Evolutionary conservation across 2,113 vertebrate species (phyloP).

Genomic region (Otis tarda): DNA sequence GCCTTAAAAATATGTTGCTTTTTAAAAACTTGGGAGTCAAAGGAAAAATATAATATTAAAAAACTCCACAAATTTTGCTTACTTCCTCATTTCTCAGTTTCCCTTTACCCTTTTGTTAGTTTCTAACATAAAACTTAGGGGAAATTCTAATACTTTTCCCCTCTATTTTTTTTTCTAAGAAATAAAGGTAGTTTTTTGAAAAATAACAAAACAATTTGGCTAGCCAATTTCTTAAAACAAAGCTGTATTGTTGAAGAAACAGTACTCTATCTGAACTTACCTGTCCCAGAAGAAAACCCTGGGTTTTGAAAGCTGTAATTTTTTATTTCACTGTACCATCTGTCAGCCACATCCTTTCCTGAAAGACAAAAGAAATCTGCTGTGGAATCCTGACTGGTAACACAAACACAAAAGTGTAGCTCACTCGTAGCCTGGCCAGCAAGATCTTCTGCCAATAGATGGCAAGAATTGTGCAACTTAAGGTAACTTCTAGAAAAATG

Average conservation of each 20-base stretch:
- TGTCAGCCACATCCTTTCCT: constrained; percentile 94
- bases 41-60: not conserved
- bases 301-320: constrained; percentile 93
- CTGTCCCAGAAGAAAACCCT: constrained; percentile 93
- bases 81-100: not conserved
- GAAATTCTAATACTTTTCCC: not conserved
- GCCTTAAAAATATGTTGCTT: not conserved
- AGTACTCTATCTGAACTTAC: constrained; percentile 71
- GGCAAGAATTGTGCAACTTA: not conserved
- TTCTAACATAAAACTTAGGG: not conserved
- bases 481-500: not conserved
- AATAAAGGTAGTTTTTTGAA: not conserved
- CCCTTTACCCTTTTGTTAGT: not conserved
- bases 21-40: not conserved
- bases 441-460: not conserved
- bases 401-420: not conserved
- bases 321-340: constrained; percentile 97
- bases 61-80: not conserved
- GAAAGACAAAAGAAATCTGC: constrained; percentile 32
- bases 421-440: not conserved
- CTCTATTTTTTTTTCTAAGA: not conserved
- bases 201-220: not conserved
- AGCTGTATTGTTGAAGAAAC: not conserved
- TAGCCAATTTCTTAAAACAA: not conserved
- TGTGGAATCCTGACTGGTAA: not conserved